These are phyloP conservation scores for Philereme transversata DNA, from an alignment of 2,888 invertebrate genomes.

Conservation along the genomic window DNA sequence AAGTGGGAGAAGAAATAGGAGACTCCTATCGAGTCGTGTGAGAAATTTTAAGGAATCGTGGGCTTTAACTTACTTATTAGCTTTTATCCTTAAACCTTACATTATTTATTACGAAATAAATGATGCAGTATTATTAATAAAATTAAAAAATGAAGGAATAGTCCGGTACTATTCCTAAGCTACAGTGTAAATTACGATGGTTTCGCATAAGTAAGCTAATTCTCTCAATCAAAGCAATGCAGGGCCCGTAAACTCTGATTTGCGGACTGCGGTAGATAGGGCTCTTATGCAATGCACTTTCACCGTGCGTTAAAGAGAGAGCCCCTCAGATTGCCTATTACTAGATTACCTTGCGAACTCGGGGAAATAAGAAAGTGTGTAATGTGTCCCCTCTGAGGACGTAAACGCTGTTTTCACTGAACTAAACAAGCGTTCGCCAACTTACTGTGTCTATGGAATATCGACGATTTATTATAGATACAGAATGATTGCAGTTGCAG, in stretches of 20 bases:
- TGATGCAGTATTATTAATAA: too few species aligned
- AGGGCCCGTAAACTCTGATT: constrained; percentile 62
- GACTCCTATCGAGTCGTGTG: too few species aligned
- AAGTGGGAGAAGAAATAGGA: too few species aligned
- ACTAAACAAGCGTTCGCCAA: constrained; percentile 43
- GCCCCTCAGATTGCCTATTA: constrained; percentile 77
- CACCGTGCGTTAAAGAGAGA: constrained; percentile 76
- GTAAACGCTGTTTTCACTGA: constrained; percentile 53
- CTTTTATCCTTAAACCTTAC: too few species aligned
- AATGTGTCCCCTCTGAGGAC: constrained; percentile 58
- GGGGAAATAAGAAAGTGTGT: constrained; percentile 73
- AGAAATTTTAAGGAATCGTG: too few species aligned
- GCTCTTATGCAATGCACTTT: constrained; percentile 77
- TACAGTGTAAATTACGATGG: constrained; percentile 5
- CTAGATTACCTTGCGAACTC: constrained; percentile 74
- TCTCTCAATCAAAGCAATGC: constrained; percentile 43
- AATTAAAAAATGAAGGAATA: too few species aligned
- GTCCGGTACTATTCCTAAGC: background rate
- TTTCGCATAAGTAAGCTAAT: constrained; percentile 45
- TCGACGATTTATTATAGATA: constrained; percentile 1
- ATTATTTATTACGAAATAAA: too few species aligned
- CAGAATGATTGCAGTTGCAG: background rate
- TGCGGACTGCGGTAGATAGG: constrained; percentile 74
- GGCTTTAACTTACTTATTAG: too few species aligned
- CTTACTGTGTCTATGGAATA: constrained; percentile 2